Evolutionary conservation across 2,888 invertebrate genomes (phyloP), one percentile per base, ranked within the genome.

Genomic region (Stenchaetothrips biformis): DNA sequence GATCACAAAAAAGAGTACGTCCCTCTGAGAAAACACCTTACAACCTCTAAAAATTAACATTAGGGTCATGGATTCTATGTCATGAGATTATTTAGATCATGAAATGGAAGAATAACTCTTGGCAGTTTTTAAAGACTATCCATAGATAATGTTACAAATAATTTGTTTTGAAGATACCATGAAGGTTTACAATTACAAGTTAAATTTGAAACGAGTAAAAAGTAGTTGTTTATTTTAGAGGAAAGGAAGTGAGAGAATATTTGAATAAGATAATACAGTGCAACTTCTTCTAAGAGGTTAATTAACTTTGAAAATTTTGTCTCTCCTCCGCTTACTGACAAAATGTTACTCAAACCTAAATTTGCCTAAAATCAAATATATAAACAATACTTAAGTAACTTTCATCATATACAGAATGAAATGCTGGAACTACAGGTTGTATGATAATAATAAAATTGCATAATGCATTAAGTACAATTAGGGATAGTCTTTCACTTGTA

Each of bases 21-120:
- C 37, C 4, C 37, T 37, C 1, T 37, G 37, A 37, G 37, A 37
- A 37, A 37, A 37, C n/a, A 37, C 37, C 37, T 37, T 37, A 37
- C 37, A 37, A 37, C 37, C 37, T 37, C 37, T 37, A 37, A 53
- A 53, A 11, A 53, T 53, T 53, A 53, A 53, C 53, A 53, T 18
- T 11, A 53, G 8, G 25, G 67, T 74, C 67, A 74, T 74, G 67
- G 67, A 74, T 74, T 74, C 21, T 25, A 74, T 74, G 67, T 74
- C 67, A 74, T 74, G 67, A 25, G 11, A 11, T 11, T 53, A 25
- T 74, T 74, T 25, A 74, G 25, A 74, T 25, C n/a, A 74, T 53
- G 53, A 53, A 18, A 74, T 74, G 21, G 67, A 74, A 74, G 67
- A 9, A 74, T 74, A 74, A 11, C 21, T 25, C 25, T 74, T 25